Evolutionary conservation across 1,140 invertebrate species (phyloP), one percentile per base, ranked within the genome.

Genomic region (Drosophila arizonae): DNA sequence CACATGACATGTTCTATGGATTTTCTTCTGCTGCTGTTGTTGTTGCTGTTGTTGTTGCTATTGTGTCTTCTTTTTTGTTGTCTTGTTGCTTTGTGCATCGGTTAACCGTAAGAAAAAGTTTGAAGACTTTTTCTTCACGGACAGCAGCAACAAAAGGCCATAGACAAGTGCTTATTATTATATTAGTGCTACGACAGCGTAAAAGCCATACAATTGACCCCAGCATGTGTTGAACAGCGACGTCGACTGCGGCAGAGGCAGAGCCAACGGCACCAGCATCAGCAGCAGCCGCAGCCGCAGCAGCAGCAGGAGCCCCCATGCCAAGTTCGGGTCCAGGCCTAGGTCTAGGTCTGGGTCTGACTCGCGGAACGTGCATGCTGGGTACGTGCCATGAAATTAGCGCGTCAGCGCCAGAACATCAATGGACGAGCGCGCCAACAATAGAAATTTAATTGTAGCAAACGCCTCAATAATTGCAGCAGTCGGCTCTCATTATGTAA

Each of bases 361-460:
- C 36, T 39, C 21, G 58, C 26, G 5, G 17, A 54, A 61, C 50
- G 41, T 63, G 51, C 61, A 57, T 39, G 24, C 4, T n/a, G 28
- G 9, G 36, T 61, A 84, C 81, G 77, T 72, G 78, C 72, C 79
- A 52, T 69, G 63, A 61, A 76, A 86, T 86, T 82, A 79, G 72
- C 72, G 76, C 78, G 67, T 86, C 78, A 77, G 74, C 73, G 60
- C 81, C 74, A 76, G 72, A 70, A 82, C 76, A 73, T 87, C 79
- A 76, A 86, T 86, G 78, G 45, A 76, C 45, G 11, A 70, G 60
- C 15, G 81, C 74, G 63, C 51, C 74, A 64, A 72, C 74, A 85
- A 86, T 85, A 78, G 81, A 86, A 79, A 87, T 79, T 76, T 86
- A 87, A 87, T 86, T 87, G 76, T 67, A 55, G 72, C 64, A 52